phyloP scores from a whole-genome alignment of 2,113 vertebrate species.

The Phrynosoma blainvillii region DNA sequence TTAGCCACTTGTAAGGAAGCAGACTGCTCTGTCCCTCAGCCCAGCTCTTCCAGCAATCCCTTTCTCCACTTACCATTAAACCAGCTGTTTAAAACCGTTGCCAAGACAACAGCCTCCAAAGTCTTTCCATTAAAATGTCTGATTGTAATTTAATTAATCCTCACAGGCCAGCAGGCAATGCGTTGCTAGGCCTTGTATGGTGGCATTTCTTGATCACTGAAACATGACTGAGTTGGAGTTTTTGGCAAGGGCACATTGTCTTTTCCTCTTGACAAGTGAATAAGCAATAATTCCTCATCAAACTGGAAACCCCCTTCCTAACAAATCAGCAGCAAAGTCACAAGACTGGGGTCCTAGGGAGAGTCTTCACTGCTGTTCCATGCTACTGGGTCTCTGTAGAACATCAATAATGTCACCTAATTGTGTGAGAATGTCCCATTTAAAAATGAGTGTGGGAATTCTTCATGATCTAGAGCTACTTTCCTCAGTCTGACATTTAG shows the following conservation, averaged over 20 bases:
- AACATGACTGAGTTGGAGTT: not conserved
- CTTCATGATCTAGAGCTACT: not conserved
- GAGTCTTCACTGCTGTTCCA: not conserved
- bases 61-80: conserved; percentile 42
- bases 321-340: not conserved
- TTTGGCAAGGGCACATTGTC: not conserved
- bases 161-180: conserved; percentile 39
- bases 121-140: conserved; percentile 53
- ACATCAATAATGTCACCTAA: not conserved
- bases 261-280: not conserved
- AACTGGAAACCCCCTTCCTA: not conserved
- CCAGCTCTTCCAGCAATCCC: not conserved
- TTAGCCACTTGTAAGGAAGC: not conserved
- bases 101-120: conserved; percentile 53
- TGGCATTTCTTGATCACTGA: conserved; percentile 17
- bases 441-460: not conserved
- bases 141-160: conserved; percentile 64
- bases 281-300: not conserved
- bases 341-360: not conserved
- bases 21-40: not conserved
- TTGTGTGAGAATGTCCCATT: not conserved
- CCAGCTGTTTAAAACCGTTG: conserved; percentile 50
- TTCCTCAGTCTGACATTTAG: not conserved
- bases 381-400: not conserved
- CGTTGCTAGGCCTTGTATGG: conserved; percentile 13